phyloP scores from a whole-genome alignment of 1,140 invertebrate genomes.

The Oreohelix idahoensis region DNA sequence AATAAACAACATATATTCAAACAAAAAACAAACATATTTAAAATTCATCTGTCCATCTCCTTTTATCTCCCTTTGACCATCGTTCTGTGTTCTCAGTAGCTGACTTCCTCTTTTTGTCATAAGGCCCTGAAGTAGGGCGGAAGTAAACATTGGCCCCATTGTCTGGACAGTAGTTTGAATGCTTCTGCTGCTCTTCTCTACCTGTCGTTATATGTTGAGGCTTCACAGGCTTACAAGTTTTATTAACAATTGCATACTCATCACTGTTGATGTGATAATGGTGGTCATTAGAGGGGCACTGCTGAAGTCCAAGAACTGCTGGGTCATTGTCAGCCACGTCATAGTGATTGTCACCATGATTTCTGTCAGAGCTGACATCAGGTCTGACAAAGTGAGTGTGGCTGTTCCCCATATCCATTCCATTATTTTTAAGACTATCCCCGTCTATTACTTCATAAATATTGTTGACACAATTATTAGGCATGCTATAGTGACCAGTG shows the following conservation, averaged over 20 bases:
- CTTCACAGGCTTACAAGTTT: neutral
- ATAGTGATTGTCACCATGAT: neutral
- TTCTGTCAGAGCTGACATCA: neutral
- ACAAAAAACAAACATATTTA: too few species aligned
- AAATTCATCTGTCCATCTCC: too few species aligned
- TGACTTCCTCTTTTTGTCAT: constrained; percentile 24
- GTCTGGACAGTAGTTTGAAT: neutral
- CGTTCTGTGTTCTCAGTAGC: neutral
- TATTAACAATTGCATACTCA: constrained; percentile 44
- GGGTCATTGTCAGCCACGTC: neutral
- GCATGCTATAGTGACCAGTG: neutral
- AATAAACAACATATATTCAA: too few species aligned
- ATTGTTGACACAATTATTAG: neutral
- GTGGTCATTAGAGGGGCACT: neutral
- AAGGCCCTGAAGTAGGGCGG: constrained; percentile 38
- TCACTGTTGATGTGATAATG: constrained; percentile 44
- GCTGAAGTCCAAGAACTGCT: neutral
- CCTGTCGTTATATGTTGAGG: neutral
- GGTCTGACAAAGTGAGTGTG: neutral
- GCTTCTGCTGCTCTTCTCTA: neutral
- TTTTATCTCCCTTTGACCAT: too few species aligned
- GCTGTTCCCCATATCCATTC: neutral
- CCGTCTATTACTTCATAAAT: neutral
- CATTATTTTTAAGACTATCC: neutral
- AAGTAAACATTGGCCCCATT: constrained; percentile 16